Evolutionary conservation across 2,888 invertebrate genomes (phyloP).

Genomic region (Acanthosoma haemorrhoidale): DNA sequence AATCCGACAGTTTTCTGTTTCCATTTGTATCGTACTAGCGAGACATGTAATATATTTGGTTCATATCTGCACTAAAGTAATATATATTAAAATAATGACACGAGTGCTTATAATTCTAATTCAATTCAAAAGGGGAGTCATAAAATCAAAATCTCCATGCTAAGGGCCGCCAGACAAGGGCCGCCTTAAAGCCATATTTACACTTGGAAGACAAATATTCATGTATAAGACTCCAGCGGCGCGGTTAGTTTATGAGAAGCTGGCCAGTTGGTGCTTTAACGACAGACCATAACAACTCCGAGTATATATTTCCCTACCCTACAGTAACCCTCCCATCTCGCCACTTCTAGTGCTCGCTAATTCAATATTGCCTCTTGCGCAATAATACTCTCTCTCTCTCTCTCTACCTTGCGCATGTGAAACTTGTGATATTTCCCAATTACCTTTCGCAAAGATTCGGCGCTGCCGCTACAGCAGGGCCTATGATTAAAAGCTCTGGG

Average conservation of each 20-base stretch:
- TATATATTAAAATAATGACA: no score
- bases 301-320: neutral
- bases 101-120: no score
- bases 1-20: no score
- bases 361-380: neutral
- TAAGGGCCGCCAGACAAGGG: neutral
- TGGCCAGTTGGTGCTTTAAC: neutral
- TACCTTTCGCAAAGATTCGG: neutral
- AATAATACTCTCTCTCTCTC: no score
- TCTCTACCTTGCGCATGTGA: neutral
- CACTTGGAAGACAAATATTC: neutral
- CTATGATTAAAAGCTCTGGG: no score
- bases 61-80: no score
- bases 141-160: no score
- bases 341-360: neutral
- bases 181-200: no score
- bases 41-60: no score
- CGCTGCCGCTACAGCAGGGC: neutral
- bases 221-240: neutral
- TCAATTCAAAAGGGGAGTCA: no score
- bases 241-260: neutral
- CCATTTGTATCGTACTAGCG: no score
- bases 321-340: neutral
- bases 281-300: neutral
- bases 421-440: neutral